These are phyloP conservation scores for Cephus nigrinus DNA, from an alignment of 2,888 invertebrate genomes.

Conservation along the genomic window DNA sequence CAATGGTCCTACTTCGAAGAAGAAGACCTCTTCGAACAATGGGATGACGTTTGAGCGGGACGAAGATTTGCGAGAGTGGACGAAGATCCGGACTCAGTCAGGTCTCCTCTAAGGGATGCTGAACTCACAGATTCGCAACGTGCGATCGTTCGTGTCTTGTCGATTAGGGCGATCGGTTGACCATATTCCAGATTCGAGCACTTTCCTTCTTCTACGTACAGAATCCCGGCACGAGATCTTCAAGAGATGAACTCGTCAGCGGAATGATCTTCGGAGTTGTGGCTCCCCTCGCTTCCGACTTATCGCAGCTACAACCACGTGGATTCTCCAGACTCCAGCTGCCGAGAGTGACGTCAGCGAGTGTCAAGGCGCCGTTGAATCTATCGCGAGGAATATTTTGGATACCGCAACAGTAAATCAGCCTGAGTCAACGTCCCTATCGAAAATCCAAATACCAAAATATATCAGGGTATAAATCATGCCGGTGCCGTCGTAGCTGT, in stretches of 20 bases:
- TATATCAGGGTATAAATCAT: constrained; percentile 46
- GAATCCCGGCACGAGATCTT: background rate
- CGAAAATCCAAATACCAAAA: constrained; percentile 48
- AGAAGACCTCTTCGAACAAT: constrained; percentile 29
- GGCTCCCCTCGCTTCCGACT: background rate
- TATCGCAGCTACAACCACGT: background rate
- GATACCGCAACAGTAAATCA: background rate
- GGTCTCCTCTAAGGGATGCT: background rate
- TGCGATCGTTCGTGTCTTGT: too few species aligned
- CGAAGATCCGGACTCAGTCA: background rate
- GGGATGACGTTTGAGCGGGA: background rate
- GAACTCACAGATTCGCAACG: background rate
- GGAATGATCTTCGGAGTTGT: background rate
- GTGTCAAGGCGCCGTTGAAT: background rate
- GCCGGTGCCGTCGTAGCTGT: constrained; percentile 17
- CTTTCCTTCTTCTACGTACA: background rate
- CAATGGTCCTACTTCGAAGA: constrained; percentile 37
- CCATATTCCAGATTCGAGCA: background rate
- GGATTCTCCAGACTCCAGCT: background rate
- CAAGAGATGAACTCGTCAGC: background rate
- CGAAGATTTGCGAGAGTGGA: background rate
- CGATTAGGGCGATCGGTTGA: background rate
- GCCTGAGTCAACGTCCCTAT: constrained; percentile 17
- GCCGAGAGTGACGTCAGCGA: background rate
- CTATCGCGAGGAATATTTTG: background rate